Evolutionary conservation across 1,140 invertebrate genomes (phyloP).

Genomic region (Tribolium castaneum): DNA sequence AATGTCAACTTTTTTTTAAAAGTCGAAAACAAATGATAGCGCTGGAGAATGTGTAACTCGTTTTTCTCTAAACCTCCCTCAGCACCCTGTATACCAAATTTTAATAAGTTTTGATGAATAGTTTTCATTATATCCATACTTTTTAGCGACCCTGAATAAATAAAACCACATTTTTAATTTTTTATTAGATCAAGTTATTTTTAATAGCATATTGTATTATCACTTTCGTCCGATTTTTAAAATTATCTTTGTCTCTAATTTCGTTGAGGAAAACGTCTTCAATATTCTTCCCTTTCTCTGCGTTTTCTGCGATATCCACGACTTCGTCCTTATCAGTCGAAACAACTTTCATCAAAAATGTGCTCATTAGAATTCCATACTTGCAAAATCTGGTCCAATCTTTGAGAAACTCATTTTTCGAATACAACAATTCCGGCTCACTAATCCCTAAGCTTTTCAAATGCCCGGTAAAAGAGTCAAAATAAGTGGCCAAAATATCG

Average conservation of each 20-base stretch:
- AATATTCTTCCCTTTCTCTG: neutral
- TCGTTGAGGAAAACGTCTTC: neutral
- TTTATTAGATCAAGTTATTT: neutral
- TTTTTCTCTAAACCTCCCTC: too few relatives aligned
- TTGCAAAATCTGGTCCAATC: conserved; percentile 52
- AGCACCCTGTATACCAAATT: too few relatives aligned
- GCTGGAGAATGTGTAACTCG: too few relatives aligned
- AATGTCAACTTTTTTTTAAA: too few relatives aligned
- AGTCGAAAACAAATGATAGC: too few relatives aligned
- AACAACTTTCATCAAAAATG: neutral
- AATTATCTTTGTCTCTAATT: neutral
- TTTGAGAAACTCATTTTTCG: neutral
- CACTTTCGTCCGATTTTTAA: neutral
- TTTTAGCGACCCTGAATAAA: too few relatives aligned
- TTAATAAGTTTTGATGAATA: too few relatives aligned
- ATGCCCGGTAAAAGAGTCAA: neutral
- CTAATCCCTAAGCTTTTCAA: neutral
- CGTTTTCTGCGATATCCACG: neutral
- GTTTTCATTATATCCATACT: too few relatives aligned
- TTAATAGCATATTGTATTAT: conserved; percentile 13
- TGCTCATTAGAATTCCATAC: conserved; percentile 2
- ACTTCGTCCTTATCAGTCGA: neutral
- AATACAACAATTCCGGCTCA: neutral
- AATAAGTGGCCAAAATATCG: neutral
- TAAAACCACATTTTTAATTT: too few relatives aligned